phyloP scores from a whole-genome alignment of 2,113 vertebrate genomes.

The Ammodytes dubius region DNA sequence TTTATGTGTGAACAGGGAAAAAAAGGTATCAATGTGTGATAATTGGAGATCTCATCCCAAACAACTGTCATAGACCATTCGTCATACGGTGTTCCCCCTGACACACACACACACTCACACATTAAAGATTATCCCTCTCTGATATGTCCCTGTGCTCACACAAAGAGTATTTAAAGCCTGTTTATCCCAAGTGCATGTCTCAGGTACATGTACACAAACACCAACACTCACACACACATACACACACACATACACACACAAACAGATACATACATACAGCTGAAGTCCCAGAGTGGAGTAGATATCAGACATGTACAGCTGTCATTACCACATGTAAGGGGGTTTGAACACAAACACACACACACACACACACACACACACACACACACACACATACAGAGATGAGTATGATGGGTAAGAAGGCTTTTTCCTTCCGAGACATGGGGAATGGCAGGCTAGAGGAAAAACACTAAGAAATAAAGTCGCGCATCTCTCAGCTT shows the following conservation, averaged over 20 bases:
- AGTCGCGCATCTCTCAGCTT: constrained; percentile 67
- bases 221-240: constrained; percentile 31
- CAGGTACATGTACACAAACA: constrained; percentile 57
- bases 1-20: constrained; percentile 90
- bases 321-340: constrained; percentile 79
- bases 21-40: constrained; percentile 90
- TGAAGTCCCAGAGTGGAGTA: constrained; percentile 70
- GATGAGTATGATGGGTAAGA: constrained; percentile 57
- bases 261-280: constrained; percentile 58
- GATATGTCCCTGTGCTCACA: constrained; percentile 61
- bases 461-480: constrained; percentile 63
- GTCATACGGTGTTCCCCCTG: constrained; percentile 65
- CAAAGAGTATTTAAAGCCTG: constrained; percentile 58
- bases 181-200: constrained; percentile 42
- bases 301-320: constrained; percentile 78
- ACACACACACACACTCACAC: constrained; percentile 29
- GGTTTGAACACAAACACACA: constrained; percentile 48
- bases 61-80: constrained; percentile 69
- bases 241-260: constrained; percentile 42
- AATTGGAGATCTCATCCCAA: constrained; percentile 84
- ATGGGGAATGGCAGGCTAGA: constrained; percentile 51
- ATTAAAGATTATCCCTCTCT: constrained; percentile 65
- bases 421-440: constrained; percentile 63
- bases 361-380: constrained; percentile 26
- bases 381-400: not conserved